Evolutionary conservation across 2,888 invertebrate species (phyloP).

Genomic region (Subacronicta megacephala): DNA sequence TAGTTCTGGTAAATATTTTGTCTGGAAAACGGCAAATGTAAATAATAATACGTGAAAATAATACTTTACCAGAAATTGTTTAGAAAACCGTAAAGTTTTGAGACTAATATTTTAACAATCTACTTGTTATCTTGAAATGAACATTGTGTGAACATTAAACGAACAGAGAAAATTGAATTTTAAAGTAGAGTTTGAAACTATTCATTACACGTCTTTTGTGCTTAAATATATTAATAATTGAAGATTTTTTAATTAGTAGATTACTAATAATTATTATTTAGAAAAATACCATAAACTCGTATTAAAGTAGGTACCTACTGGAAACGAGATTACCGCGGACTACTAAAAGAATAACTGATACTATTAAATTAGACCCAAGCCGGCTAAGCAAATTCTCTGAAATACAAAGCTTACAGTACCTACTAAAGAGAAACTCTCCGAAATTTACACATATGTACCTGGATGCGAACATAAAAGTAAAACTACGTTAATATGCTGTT

Average conservation of each 20-base stretch:
- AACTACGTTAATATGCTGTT: constrained; percentile 9
- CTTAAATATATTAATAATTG: too few relatives aligned
- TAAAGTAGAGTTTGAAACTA: too few relatives aligned
- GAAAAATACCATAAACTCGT: too few relatives aligned
- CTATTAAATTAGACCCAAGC: neutral
- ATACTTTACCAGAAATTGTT: constrained; percentile 21
- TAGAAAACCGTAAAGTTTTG: constrained; percentile 21
- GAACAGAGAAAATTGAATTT: neutral
- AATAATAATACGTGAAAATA: constrained; percentile 15
- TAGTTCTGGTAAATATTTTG: constrained; percentile 39
- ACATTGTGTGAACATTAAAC: neutral
- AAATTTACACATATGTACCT: neutral
- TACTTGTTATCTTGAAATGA: constrained; percentile 2
- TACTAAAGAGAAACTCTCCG: neutral
- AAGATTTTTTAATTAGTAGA: too few relatives aligned
- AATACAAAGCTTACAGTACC: neutral
- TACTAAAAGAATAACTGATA: too few relatives aligned
- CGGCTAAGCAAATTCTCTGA: neutral
- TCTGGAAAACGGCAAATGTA: constrained; percentile 10
- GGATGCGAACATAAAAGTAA: constrained; percentile 13
- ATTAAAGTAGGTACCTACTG: too few relatives aligned
- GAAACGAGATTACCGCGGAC: too few relatives aligned
- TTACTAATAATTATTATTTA: too few relatives aligned
- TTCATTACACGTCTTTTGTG: too few relatives aligned
- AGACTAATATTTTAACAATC: constrained; percentile 24